phyloP scores from a whole-genome alignment of 2,113 vertebrate genomes.

The Brachirus orientalis region DNA sequence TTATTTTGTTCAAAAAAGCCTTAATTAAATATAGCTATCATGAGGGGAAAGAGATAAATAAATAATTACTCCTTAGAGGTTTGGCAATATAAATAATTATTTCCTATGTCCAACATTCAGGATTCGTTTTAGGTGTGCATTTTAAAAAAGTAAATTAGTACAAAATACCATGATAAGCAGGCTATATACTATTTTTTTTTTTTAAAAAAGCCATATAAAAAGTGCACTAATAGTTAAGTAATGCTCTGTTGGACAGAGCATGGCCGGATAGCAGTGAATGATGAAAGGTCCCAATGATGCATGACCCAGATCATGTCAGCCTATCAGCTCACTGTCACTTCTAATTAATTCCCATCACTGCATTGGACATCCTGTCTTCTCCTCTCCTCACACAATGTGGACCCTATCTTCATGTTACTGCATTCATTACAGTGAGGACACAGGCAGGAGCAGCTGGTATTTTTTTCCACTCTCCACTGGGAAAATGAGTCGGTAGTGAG shows the following conservation, averaged over 20 bases:
- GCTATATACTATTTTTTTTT: too few species aligned
- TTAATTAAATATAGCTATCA: too few species aligned
- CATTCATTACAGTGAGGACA: slow-evolving; percentile 28
- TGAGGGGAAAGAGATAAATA: too few species aligned
- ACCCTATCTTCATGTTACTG: slow-evolving; percentile 41
- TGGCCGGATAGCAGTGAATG: slow-evolving; percentile 14
- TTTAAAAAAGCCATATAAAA: neutral
- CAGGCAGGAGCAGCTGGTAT: slow-evolving; percentile 29
- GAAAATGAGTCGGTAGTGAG: slow-evolving; percentile 26
- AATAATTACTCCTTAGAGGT: too few species aligned
- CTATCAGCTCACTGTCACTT: slow-evolving; percentile 50
- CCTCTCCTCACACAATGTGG: slow-evolving; percentile 35
- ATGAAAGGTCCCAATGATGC: slow-evolving; percentile 31
- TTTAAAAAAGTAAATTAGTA: too few species aligned
- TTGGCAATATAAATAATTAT: too few species aligned
- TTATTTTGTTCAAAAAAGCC: too few species aligned
- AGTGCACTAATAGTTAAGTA: neutral
- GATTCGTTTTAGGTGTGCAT: too few species aligned
- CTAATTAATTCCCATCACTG: slow-evolving; percentile 70
- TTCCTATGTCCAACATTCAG: too few species aligned
- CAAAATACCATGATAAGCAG: too few species aligned
- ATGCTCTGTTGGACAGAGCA: neutral
- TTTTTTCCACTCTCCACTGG: slow-evolving; percentile 2
- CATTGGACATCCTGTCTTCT: slow-evolving; percentile 17
- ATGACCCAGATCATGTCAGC: slow-evolving; percentile 47